Evolutionary conservation across 1,140 invertebrate genomes (phyloP).

Genomic region (Brachionus angularis): DNA sequence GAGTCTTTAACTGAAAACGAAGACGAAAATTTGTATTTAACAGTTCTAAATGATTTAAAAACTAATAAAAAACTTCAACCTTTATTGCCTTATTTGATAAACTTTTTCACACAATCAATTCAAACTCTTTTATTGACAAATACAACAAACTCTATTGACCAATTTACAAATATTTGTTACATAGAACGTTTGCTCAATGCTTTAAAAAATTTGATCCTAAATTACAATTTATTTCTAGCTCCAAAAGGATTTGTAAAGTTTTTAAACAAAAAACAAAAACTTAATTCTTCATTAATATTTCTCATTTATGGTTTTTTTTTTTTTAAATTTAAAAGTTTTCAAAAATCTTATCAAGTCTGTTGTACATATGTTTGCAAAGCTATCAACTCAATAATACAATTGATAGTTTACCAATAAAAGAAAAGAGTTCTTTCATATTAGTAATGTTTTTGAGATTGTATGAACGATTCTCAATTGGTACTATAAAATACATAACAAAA

Average conservation of each 20-base stretch:
- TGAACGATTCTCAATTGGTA: background rate
- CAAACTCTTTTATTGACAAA: background rate
- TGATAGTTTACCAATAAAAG: background rate
- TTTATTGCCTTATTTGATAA: no score
- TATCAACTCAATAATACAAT: background rate
- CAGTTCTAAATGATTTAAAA: no score
- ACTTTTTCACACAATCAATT: no score
- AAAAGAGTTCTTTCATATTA: constrained; percentile 8
- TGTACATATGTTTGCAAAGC: background rate
- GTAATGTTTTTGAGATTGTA: constrained; percentile 25
- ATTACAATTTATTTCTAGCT: constrained; percentile 19
- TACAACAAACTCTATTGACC: background rate
- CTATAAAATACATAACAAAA: background rate
- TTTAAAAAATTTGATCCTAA: constrained; percentile 15
- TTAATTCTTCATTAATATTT: background rate
- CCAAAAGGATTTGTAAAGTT: constrained; percentile 35
- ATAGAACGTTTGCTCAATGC: background rate
- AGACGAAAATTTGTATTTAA: background rate
- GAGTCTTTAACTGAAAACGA: background rate
- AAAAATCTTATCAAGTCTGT: constrained; percentile 28
- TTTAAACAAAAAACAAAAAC: no score
- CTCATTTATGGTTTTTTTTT: background rate
- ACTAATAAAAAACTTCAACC: no score
- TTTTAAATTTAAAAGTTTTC: constrained; percentile 3
- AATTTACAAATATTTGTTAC: background rate